These are phyloP conservation scores for Bufo gargarizans DNA, from an alignment of 2,113 vertebrate species.

Conservation along the genomic window DNA sequence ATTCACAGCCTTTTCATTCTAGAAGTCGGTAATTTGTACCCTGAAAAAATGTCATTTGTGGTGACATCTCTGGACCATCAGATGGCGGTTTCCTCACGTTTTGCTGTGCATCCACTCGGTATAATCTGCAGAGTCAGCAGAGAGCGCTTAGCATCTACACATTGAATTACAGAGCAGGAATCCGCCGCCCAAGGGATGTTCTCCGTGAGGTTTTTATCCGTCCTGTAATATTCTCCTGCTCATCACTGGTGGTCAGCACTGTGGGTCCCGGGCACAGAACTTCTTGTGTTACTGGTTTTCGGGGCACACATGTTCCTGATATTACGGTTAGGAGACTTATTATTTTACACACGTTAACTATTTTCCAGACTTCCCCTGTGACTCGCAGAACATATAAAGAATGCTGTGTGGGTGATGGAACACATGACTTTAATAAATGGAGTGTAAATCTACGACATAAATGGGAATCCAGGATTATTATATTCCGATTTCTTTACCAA, in stretches of 20 bases:
- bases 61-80: neutral
- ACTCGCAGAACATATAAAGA: neutral
- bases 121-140: neutral
- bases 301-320: constrained; percentile 30
- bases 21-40: too few relatives aligned
- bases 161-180: neutral
- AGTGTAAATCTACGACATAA: neutral
- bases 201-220: constrained; percentile 3
- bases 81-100: neutral
- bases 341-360: constrained; percentile 9
- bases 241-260: neutral
- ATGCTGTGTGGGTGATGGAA: constrained; percentile 14
- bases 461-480: neutral
- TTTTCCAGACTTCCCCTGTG: constrained; percentile 5
- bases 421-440: neutral
- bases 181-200: neutral
- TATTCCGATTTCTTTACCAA: neutral
- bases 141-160: neutral
- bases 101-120: neutral
- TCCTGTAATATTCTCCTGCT: constrained; percentile 13
- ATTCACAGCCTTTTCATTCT: too few relatives aligned
- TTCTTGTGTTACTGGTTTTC: neutral
- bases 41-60: too few relatives aligned
- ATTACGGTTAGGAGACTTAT: constrained; percentile 21
- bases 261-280: neutral